Conservation (phyloP, 2,797 vertebrate genomes). For the Chelon auratus region DNA sequence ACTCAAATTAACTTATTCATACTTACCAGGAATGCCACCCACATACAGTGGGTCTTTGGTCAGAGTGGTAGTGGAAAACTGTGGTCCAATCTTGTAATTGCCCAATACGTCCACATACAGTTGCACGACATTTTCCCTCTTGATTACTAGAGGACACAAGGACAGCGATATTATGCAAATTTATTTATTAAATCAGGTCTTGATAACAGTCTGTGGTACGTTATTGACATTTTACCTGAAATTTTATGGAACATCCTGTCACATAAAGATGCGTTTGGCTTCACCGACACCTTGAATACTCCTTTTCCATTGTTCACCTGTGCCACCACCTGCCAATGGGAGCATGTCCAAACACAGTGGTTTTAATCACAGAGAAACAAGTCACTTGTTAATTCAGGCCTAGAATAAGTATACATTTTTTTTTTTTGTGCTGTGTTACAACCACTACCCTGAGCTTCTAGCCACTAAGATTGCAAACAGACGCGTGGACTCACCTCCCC, state of each 20-base stretch:
- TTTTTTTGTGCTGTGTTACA: neutral
- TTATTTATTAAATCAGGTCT: neutral
- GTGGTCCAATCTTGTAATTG: conserved; percentile 82
- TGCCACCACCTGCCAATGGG: conserved; percentile 86
- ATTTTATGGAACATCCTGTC: conserved; percentile 91
- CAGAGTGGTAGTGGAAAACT: conserved; percentile 51
- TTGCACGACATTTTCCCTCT: conserved; percentile 85
- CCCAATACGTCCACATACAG: conserved; percentile 87
- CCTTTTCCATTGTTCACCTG: conserved; percentile 86
- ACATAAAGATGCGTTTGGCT: conserved; percentile 85
- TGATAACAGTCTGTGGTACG: neutral
- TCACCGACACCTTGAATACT: conserved; percentile 86
- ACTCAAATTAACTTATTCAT: conserved; percentile 10
- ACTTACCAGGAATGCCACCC: conserved; percentile 91
- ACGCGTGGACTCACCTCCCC: conserved; percentile 85
- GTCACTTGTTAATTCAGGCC: neutral
- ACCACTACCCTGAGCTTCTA: neutral
- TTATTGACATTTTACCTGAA: conserved; percentile 83
- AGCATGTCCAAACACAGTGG: conserved; percentile 14
- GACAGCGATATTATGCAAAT: too few species aligned
- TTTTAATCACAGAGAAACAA: neutral
- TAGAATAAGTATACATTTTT: neutral
- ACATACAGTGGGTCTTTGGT: conserved; percentile 86
- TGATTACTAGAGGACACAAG: conserved; percentile 83
- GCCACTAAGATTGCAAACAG: neutral